A percentile compares a stretch with the other conserved stretches of the same genome.
Conservation (phyloP, 1,140 invertebrate genomes). For the Trachymyrmex septentrionalis region DNA sequence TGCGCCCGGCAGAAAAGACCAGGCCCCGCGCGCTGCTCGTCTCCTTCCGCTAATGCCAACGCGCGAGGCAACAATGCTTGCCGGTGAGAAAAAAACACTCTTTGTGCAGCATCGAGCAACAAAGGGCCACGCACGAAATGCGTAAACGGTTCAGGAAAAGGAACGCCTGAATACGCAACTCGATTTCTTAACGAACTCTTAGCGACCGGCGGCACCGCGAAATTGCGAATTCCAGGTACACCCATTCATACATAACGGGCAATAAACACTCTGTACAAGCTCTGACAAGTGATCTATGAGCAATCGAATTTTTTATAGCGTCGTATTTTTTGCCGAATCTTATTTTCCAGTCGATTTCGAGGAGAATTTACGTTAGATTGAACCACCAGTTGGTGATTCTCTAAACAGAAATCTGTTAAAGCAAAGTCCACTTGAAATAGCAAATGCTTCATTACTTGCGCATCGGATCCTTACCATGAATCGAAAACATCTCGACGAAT, state of each 20-base stretch:
- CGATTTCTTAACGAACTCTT: conserved; percentile 49
- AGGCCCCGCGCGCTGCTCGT: conserved; percentile 57
- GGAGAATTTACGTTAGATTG: conserved; percentile 9
- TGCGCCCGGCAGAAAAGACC: conserved; percentile 65
- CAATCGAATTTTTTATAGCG: conserved; percentile 19
- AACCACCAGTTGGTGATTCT: not conserved
- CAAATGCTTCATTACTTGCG: not conserved
- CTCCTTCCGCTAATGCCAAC: conserved; percentile 66
- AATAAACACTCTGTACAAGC: conserved; percentile 21
- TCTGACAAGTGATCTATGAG: conserved; percentile 31
- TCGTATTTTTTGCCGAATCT: not conserved
- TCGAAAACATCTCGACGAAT: not conserved
- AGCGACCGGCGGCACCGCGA: conserved; percentile 43
- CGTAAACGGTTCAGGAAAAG: conserved; percentile 46
- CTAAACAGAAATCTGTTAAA: not conserved
- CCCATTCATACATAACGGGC: conserved; percentile 41
- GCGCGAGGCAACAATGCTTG: conserved; percentile 69
- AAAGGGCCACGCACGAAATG: conserved; percentile 53
- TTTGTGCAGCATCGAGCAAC: conserved; percentile 51
- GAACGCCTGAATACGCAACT: conserved; percentile 43
- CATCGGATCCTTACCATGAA: not conserved
- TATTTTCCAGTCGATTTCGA: conserved; percentile 11
- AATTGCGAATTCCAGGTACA: conserved; percentile 53
- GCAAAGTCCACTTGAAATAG: not conserved
- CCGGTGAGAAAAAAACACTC: conserved; percentile 69